A percentile compares a stretch with the other conserved stretches of the same genome.
These are phyloP conservation scores for Eretmochelys imbricata DNA, from an alignment of 2,113 vertebrate species.

Conservation along the genomic window DNA sequence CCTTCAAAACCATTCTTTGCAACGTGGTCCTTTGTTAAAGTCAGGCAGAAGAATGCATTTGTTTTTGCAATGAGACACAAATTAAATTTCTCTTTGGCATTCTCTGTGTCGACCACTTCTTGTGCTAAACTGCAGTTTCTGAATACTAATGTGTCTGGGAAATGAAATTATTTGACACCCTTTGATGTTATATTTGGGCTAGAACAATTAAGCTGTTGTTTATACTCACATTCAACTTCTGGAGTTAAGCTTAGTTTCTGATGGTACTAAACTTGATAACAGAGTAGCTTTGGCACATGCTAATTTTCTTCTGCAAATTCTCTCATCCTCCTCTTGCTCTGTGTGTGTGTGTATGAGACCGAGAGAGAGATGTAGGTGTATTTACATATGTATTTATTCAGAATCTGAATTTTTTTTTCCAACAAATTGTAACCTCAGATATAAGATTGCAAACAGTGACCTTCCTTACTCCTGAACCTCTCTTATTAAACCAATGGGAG, in stretches of 20 bases:
- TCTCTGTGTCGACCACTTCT: neutral
- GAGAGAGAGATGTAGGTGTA: neutral
- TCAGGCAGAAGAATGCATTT: neutral
- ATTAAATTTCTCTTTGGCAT: neutral
- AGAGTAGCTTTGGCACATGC: neutral
- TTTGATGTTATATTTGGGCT: neutral
- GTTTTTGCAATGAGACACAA: constrained; percentile 16
- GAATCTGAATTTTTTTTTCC: neutral
- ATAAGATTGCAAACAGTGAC: neutral
- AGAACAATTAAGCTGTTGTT: neutral
- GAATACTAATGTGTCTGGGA: neutral
- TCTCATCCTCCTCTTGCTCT: neutral
- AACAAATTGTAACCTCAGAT: neutral
- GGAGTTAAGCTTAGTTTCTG: neutral
- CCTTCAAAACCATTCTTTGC: constrained; percentile 47
- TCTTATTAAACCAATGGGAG: neutral
- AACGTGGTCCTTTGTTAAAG: constrained; percentile 51
- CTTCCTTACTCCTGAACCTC: neutral
- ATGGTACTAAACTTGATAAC: neutral
- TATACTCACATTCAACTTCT: neutral
- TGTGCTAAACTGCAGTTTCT: neutral
- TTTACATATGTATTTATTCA: neutral
- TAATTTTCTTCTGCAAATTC: neutral
- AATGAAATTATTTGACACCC: neutral
- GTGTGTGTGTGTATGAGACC: neutral